Evolutionary conservation across 2,113 vertebrate species (phyloP), one percentile per base, ranked within the genome.

Genomic region (Podocnemis expansa): DNA sequence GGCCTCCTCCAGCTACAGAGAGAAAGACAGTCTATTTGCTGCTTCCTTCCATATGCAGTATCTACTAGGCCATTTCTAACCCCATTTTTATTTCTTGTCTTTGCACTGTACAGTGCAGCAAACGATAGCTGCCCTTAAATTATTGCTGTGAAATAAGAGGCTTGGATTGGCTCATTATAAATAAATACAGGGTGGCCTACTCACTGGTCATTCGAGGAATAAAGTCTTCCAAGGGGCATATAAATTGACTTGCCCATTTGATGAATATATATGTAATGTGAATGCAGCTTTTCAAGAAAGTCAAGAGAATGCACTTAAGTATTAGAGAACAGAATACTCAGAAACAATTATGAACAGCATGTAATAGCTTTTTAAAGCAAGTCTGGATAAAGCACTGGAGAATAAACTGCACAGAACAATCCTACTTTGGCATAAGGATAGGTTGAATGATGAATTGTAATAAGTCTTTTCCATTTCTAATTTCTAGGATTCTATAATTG

Each of bases 371-470:
- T 91, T 88, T 81, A 88, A 84, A 95, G 67, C 89, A 82, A 12
- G 17, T 51, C 87, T 92, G 58, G 87, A 92, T 75, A 94, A 84
- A 96, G 78, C 87, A 84, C 89, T 80, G 41, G 80, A 96, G 92
- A 80, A 88, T 81, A 78, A 82, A 51, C 85, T 80, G 41, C 79
- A 84, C 34, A 86, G 89, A 92, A 80, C 54, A 95, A 91, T 88
- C 78, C 75, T 92, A 31, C 73, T 96, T 86, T 94, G 87, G 89
- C 80, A 82, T 2, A 38, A 73, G 1, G 14, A 5, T 54, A 47
- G 16, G 60, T 82, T 1, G 0, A 89, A 63, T 63, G 79, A 80
- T 88, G 82, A 24, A 88, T 82, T 70, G 5, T 10, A 82, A 70
- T 70, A 22, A 75, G 78, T 54, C 51, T 81, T 78, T 93, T 86